Evolutionary conservation across 2,888 invertebrate species (phyloP).

Genomic region (Lydus trimaculatus): DNA sequence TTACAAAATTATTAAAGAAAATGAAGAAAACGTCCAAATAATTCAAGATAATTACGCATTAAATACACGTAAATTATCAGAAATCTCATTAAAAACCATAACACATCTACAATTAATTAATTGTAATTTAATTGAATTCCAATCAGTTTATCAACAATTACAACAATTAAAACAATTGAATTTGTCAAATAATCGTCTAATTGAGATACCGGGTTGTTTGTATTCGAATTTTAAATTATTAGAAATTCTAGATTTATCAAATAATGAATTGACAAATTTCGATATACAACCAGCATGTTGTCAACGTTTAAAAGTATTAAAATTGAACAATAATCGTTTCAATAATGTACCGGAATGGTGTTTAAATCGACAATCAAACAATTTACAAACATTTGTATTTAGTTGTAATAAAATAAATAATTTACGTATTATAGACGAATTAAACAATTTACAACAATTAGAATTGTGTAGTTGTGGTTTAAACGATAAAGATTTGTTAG

Average conservation of each 20-base stretch:
- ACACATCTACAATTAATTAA: constrained; percentile 14
- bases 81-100: not conserved
- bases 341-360: constrained; percentile 26
- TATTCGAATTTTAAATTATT: constrained; percentile 19
- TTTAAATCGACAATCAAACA: constrained; percentile 5
- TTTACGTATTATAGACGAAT: not conserved
- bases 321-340: constrained; percentile 19
- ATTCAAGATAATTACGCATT: not conserved
- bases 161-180: constrained; percentile 21
- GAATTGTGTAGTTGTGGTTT: constrained; percentile 16
- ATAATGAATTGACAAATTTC: constrained; percentile 22
- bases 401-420: constrained; percentile 13
- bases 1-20: not conserved
- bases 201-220: constrained; percentile 23
- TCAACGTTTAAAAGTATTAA: constrained; percentile 11
- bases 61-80: not conserved
- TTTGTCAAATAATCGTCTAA: constrained; percentile 19
- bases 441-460: constrained; percentile 13
- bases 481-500: constrained; percentile 15
- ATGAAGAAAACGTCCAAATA: not conserved
- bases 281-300: constrained; percentile 27
- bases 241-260: constrained; percentile 24
- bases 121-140: constrained; percentile 19
- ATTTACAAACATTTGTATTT: constrained; percentile 17
- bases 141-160: constrained; percentile 12